Evolutionary conservation across 2,888 invertebrate species (phyloP).

Genomic region (Tachina fera): DNA sequence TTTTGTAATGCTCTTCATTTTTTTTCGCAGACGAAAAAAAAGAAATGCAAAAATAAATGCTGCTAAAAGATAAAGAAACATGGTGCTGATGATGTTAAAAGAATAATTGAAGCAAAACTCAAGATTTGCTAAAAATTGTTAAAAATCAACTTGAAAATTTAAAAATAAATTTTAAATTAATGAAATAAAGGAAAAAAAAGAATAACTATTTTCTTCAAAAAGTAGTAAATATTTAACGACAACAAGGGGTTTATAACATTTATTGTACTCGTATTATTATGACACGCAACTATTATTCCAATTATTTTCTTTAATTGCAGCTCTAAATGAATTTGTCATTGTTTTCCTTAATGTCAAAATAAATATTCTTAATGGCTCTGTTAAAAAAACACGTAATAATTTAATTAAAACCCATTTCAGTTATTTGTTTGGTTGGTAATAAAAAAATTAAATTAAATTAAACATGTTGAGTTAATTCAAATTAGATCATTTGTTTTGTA

Average conservation of each 20-base stretch:
- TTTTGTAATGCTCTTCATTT: constrained; percentile 31
- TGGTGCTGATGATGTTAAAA: constrained; percentile 42
- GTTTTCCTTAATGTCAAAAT: constrained; percentile 25
- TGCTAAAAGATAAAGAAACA: constrained; percentile 47
- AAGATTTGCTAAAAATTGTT: not conserved
- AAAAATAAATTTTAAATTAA: not conserved
- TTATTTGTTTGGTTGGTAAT: constrained; percentile 2
- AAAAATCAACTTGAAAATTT: not conserved
- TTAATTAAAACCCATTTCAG: constrained; percentile 60
- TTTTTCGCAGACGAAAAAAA: constrained; percentile 6
- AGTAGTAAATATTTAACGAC: too few relatives aligned
- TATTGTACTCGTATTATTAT: not conserved
- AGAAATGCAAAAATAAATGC: not conserved
- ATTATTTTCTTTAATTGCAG: constrained; percentile 20
- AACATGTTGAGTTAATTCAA: constrained; percentile 45
- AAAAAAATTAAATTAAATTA: constrained; percentile 53
- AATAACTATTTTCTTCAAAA: too few relatives aligned
- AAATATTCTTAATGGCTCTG: constrained; percentile 57
- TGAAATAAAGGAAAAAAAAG: too few relatives aligned
- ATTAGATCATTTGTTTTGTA: constrained; percentile 50
- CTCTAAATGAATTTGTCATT: constrained; percentile 38
- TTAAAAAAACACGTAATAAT: constrained; percentile 66
- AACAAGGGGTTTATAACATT: not conserved
- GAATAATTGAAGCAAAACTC: constrained; percentile 22
- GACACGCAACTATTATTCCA: constrained; percentile 38